These are phyloP conservation scores for Hemiprocne comata DNA, from an alignment of 2,113 vertebrate species.

Conservation along the genomic window DNA sequence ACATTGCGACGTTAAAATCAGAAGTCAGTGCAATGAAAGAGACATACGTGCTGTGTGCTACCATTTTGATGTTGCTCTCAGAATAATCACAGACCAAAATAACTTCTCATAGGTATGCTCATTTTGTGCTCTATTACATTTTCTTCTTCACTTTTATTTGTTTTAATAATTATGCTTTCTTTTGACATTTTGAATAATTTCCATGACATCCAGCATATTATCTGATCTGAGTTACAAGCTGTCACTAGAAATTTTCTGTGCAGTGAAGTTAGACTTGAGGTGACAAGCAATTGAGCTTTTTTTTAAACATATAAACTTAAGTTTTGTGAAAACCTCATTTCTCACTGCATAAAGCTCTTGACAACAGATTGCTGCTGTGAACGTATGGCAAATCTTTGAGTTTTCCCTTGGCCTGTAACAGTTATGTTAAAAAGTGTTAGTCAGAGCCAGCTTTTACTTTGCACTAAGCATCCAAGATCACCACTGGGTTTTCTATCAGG, in stretches of 20 bases:
- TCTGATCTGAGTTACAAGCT: conserved; percentile 24
- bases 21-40: background rate
- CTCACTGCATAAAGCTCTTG: background rate
- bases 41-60: background rate
- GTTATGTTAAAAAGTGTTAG: background rate
- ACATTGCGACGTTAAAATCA: background rate
- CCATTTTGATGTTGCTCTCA: background rate
- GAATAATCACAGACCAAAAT: conserved; percentile 6
- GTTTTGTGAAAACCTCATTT: background rate
- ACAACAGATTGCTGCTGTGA: conserved; percentile 4
- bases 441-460: background rate
- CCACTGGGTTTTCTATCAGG: background rate
- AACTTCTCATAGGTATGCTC: conserved; percentile 13
- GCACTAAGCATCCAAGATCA: background rate
- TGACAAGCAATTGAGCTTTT: background rate
- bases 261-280: conserved; percentile 18
- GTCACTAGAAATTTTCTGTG: conserved; percentile 25
- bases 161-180: conserved; percentile 61
- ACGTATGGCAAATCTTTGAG: background rate
- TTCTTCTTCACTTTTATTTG: background rate
- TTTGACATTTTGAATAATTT: conserved; percentile 55
- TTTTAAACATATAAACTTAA: background rate
- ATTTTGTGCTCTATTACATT: conserved; percentile 17
- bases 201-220: conserved; percentile 15
- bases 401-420: background rate